phyloP scores from a whole-genome alignment of 2,888 invertebrate genomes.

The Epiblema foenella region DNA sequence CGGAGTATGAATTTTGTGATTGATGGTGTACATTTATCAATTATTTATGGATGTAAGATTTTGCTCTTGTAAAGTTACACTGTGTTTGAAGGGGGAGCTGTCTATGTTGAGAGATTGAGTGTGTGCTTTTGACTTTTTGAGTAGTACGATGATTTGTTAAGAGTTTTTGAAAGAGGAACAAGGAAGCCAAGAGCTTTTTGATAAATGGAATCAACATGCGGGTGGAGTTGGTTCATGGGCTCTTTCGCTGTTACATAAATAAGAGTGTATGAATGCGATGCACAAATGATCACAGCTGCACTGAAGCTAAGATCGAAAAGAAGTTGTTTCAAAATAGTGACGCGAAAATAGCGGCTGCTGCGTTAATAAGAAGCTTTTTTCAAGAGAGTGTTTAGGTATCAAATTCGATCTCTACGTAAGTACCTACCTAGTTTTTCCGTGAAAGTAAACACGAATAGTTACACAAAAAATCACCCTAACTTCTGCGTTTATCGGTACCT shows the following conservation, averaged over 20 bases:
- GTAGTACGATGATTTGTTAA: background rate
- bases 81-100: conserved; percentile 8
- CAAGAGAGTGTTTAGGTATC: too few relatives aligned
- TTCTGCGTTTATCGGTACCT: too few relatives aligned
- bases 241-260: too few relatives aligned
- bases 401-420: too few relatives aligned
- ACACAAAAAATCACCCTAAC: background rate
- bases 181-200: background rate
- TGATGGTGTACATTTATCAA: conserved; percentile 38
- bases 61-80: conserved; percentile 31
- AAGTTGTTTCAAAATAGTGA: too few relatives aligned
- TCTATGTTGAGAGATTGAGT: conserved; percentile 9
- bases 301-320: too few relatives aligned
- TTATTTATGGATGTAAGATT: conserved; percentile 38
- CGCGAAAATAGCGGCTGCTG: background rate
- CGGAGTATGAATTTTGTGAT: conserved; percentile 39
- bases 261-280: background rate
- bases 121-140: conserved; percentile 11
- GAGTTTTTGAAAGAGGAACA: background rate
- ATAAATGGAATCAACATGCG: too few relatives aligned
- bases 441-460: background rate
- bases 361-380: background rate
- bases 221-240: too few relatives aligned
- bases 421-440: background rate
- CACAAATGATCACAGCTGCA: too few relatives aligned